Conservation (phyloP, 2,797 vertebrate species). For the Salmo trutta region DNA sequence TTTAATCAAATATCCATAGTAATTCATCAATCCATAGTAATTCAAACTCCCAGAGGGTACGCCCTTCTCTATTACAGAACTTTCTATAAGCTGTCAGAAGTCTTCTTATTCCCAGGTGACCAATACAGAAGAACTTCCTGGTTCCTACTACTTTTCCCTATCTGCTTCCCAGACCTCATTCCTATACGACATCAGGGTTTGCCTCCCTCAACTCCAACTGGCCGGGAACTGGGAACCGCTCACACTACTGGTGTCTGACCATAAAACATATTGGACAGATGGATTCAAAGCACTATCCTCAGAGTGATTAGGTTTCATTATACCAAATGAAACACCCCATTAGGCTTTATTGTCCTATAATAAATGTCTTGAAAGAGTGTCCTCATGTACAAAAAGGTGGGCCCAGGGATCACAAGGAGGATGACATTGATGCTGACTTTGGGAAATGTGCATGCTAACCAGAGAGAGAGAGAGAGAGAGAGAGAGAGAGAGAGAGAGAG, state of each 20-base stretch:
- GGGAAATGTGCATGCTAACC: not conserved
- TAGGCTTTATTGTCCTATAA: conserved; percentile 4
- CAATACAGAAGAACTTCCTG: not conserved
- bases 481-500: not conserved
- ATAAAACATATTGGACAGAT: conserved; percentile 60
- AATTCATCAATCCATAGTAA: not conserved
- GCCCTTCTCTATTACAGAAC: conserved; percentile 10
- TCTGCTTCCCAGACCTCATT: not conserved
- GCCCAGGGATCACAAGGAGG: not conserved
- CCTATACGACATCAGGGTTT: conserved; percentile 12
- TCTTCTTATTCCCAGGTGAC: conserved; percentile 11
- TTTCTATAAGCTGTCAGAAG: conserved; percentile 39
- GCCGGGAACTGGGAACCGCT: conserved; percentile 32
- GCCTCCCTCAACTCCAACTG: conserved; percentile 24
- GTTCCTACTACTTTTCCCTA: not conserved
- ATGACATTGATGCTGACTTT: conserved; percentile 5
- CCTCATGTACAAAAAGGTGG: not conserved
- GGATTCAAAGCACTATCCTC: not conserved
- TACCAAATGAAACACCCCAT: conserved; percentile 4
- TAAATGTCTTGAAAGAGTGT: conserved; percentile 14
- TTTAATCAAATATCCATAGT: not conserved
- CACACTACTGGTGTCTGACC: conserved; percentile 48
- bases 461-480: not conserved
- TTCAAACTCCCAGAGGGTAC: not conserved
- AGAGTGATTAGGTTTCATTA: conserved; percentile 6